A percentile compares a stretch with the other conserved stretches of the same genome.
These are phyloP conservation scores for Molossus molossus DNA, from an alignment of 2,797 vertebrate genomes.

Conservation along the genomic window DNA sequence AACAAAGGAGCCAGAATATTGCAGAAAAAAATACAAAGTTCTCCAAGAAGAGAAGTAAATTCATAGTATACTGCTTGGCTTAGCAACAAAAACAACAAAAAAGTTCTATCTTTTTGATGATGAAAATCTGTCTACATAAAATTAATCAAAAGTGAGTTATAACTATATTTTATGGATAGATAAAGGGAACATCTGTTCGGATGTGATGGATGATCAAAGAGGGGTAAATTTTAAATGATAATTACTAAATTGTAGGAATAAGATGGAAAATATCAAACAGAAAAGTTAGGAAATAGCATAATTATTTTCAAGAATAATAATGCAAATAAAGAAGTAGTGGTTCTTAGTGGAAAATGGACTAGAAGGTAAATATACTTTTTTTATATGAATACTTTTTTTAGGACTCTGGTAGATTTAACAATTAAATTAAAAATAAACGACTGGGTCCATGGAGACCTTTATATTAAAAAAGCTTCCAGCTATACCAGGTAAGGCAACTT, in stretches of 20 bases:
- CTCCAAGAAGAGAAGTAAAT: slow-evolving; percentile 16
- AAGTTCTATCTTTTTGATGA: background rate
- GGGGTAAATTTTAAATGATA: slow-evolving; percentile 24
- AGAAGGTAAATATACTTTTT: background rate
- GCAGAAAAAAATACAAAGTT: background rate
- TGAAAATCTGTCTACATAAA: background rate
- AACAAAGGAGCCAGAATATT: background rate
- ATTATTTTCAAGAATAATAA: slow-evolving; percentile 18
- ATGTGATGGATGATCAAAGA: background rate
- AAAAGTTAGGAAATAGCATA: background rate
- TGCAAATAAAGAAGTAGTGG: background rate
- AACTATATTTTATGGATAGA: background rate
- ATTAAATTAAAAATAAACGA: background rate
- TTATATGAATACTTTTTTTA: background rate
- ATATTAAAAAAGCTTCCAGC: background rate
- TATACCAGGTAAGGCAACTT: background rate
- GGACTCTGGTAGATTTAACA: background rate
- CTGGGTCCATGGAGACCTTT: background rate
- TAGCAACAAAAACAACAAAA: background rate
- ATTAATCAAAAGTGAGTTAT: background rate
- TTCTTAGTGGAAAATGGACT: background rate
- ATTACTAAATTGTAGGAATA: background rate
- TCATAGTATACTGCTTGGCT: background rate
- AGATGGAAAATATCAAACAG: background rate
- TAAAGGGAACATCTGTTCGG: background rate